Base-by-base conservation (phyloP, 2,113 vertebrate species). In the Choloepus hoffmanni region DNA sequence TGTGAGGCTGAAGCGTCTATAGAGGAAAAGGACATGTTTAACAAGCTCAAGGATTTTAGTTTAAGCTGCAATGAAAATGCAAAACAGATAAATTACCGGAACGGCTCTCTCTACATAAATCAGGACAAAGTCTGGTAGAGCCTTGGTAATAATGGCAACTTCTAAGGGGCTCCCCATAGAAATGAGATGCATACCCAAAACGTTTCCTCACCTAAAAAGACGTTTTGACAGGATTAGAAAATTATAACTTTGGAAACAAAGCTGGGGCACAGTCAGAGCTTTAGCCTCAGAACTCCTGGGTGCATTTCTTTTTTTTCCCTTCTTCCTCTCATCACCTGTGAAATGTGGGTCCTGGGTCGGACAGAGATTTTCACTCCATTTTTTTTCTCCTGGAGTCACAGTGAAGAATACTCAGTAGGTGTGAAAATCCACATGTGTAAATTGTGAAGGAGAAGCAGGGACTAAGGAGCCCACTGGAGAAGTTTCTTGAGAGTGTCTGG, bases 241-340 rank as follows among this genome's bases (percentile, higher is more conserved):
- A 79, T n/a, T 2, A 8, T 0, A 28, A 60, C 28, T 67, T 28
- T 45, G 93, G 70, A 43, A 26, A 18, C 26, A 7, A 43, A 40
- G n/a, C 4, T 0, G 10, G 24, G 33, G 40, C 4, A 0, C 26
- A 5, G 58, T 3, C 15, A 23, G 63, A 15, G 55, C 10, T 0
- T 1, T 43, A 4, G 1, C 9, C 3, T 62, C 58, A 28, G 65
- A 62, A 15, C 21, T 60, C 19, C 8, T 0, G 2, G 55, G 50
- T 45, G 1, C 9, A 5, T 9, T 26, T 21, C 23, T 1, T 3
- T 33, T 76, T 40, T 74, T 58, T 36, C 74, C 65, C 45, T 78
- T 6, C 30, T 45, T 45, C 8, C 45, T 3, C 14, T 73, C 6
- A 0, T 12, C 33, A 33, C 48, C 23, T 50, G 33, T 26, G 94